Percentiles rank a stretch among this genome's conserved stretches.
These are phyloP conservation scores for Dinocampus coccinellae DNA, from an alignment of 2,888 invertebrate species.

Conservation along the genomic window DNA sequence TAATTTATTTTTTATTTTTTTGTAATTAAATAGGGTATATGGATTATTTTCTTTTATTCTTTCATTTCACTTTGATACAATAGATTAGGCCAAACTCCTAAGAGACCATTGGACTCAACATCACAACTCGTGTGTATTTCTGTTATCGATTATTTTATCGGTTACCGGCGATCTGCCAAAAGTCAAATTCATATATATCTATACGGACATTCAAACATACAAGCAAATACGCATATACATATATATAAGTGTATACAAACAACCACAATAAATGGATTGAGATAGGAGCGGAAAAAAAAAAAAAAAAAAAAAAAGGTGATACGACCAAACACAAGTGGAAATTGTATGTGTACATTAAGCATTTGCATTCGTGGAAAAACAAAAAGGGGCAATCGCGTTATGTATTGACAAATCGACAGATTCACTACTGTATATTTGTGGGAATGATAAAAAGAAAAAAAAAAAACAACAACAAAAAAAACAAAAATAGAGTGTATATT, in stretches of 20 bases:
- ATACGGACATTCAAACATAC: slow-evolving; percentile 27
- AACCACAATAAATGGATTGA: slow-evolving; percentile 29
- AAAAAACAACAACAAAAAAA: no score
- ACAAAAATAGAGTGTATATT: no score
- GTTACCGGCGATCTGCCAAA: slow-evolving; percentile 62
- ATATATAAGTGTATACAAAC: background rate
- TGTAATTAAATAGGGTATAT: background rate
- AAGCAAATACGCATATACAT: background rate
- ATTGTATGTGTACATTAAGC: slow-evolving; percentile 10
- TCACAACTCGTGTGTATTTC: slow-evolving; percentile 42
- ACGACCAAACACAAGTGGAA: slow-evolving; percentile 4
- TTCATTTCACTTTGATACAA: background rate
- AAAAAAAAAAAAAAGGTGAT: slow-evolving; percentile 21
- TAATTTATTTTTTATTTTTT: no score
- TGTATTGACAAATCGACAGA: slow-evolving; percentile 32
- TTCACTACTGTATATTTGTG: slow-evolving; percentile 42
- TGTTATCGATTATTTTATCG: slow-evolving; percentile 67
- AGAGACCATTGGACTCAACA: slow-evolving; percentile 34
- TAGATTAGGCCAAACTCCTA: slow-evolving; percentile 15
- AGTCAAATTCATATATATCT: slow-evolving; percentile 26
- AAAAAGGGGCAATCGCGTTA: slow-evolving; percentile 45
- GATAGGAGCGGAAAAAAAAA: slow-evolving; percentile 10
- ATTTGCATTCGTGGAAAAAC: slow-evolving; percentile 49
- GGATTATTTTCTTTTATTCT: background rate
- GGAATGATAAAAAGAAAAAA: no score